Conservation (phyloP, 1,140 invertebrate genomes). For the Bombus terrestris region DNA sequence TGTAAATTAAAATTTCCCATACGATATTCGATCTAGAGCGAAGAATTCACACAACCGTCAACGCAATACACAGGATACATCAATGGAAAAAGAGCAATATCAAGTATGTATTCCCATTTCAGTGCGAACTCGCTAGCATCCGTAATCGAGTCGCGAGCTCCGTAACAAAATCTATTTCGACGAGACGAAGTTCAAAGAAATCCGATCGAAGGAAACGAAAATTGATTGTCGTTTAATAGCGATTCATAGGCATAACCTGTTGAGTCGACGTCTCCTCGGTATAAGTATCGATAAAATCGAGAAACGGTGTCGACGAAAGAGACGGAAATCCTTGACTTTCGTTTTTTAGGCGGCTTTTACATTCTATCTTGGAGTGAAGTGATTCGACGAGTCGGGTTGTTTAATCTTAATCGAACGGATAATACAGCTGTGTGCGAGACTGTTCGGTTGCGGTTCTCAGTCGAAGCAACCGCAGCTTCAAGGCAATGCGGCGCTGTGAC, state of each 20-base stretch:
- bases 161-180: background rate
- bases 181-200: background rate
- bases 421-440: conserved; percentile 3
- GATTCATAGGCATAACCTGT: conserved; percentile 52
- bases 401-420: conserved; percentile 46
- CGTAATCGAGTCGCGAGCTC: no score
- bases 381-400: background rate
- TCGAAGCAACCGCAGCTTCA: background rate
- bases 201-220: background rate
- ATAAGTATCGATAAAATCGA: conserved; percentile 10
- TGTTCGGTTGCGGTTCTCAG: background rate
- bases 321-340: background rate
- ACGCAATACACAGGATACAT: background rate
- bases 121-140: background rate
- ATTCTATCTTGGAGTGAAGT: background rate
- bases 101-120: background rate
- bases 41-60: no score
- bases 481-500: background rate
- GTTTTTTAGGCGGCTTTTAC: background rate
- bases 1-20: no score
- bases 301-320: background rate
- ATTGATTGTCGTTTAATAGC: conserved; percentile 13
- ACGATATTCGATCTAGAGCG: no score
- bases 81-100: background rate
- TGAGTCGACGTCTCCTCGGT: conserved; percentile 43